Percentiles rank a stretch among this genome's conserved stretches.
Conservation (phyloP, 2,113 vertebrate genomes). For the Elaphurus davidianus region DNA sequence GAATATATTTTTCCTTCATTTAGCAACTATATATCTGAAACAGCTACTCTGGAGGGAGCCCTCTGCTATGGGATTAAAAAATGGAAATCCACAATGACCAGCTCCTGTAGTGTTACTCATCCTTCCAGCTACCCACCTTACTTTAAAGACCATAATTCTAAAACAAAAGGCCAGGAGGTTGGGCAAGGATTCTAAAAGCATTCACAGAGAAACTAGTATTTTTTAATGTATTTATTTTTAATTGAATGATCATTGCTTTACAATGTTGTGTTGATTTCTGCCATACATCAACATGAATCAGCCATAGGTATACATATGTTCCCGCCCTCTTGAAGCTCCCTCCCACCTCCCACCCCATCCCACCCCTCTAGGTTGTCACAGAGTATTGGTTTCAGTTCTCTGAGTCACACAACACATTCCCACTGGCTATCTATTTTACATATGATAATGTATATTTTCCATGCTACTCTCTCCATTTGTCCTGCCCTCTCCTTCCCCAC, state of each 20-base stretch:
- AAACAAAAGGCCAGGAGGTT: neutral
- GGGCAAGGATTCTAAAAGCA: neutral
- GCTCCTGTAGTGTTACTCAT: neutral
- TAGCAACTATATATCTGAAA: neutral
- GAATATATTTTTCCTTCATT: neutral
- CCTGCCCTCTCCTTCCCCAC: too few relatives aligned
- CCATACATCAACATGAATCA: neutral
- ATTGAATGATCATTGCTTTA: neutral
- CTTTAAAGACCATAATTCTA: neutral
- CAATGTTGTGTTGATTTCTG: neutral
- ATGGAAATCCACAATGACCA: neutral
- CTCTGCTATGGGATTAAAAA: neutral
- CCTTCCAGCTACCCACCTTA: neutral
- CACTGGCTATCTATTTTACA: too few relatives aligned
- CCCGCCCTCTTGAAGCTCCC: too few relatives aligned
- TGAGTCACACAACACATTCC: too few relatives aligned
- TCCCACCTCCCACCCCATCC: too few relatives aligned
- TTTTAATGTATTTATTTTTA: neutral
- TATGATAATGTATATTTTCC: too few relatives aligned
- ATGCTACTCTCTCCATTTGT: too few relatives aligned
- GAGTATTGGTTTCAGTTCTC: too few relatives aligned
- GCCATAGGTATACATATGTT: neutral
- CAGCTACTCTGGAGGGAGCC: neutral
- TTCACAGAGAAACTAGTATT: neutral
- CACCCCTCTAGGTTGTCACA: too few relatives aligned